Base-by-base conservation (phyloP, 1,140 invertebrate species). In the Drosophila azteca region DNA sequence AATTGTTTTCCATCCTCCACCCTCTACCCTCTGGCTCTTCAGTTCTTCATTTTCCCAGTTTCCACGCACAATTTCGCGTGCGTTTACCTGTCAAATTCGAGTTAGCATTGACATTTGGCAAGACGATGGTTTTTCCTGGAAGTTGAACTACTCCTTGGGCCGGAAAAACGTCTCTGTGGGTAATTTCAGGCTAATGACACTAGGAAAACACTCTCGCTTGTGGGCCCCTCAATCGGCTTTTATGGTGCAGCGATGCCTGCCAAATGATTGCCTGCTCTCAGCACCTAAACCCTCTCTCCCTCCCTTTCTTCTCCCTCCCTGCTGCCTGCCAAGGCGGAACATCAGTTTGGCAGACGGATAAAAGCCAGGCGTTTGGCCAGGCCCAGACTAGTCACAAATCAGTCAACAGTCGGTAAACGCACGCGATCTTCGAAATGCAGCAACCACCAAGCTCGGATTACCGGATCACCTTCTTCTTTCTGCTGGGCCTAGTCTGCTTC, bases 181-280 rank as follows among this genome's bases (percentile, higher is more conserved):
- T 67, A 77, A 79, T 88, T 81, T 79, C 65, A 82, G 83, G 83
- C 83, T 87, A 87, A 88, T 83, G 83, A 88, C 83, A 88, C 67
- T 79, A 13, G 83, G 83, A 88, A 87, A 75, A 87, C 82, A 83
- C 83, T 87, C 78, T 79, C 75, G 53, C 55, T 80, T 15, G 8
- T 57, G 17, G 44, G 59, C 46, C 17, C 17, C 39, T 22, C 49
- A 17, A 49, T 50, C 61, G 62, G 59, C 45, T 71, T 85, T 87
- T 54, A 62, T 60, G 67, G 63, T 81, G 82, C 78, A 88, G 55
- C 83, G 65, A 85, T 63, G 77, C 81, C 70, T 74, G 62, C 51
- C 53, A 57, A 66, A 77, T 69, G 11, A 53, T 26, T 7, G 43
- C 39, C 35, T 39, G 11, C 15, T 45, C 15, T 67, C 57, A 46